phyloP scores from a whole-genome alignment of 64 coral and sea anemone species.

The Exaiptasia diaphana region DNA sequence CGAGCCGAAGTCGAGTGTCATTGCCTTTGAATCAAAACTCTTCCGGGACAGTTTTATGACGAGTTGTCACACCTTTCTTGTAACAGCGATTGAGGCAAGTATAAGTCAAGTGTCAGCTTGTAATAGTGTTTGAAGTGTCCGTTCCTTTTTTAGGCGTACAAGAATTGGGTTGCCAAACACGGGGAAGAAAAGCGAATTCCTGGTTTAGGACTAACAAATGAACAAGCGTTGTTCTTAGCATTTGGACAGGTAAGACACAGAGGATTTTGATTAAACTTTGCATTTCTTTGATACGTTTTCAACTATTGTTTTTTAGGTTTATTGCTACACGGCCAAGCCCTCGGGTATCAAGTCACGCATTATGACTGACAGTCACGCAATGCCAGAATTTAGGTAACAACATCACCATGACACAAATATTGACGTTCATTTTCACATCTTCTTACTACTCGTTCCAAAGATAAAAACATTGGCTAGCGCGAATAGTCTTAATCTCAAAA shows the following conservation, averaged over 20 bases:
- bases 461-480: too few species aligned
- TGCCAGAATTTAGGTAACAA: slow-evolving; percentile 36
- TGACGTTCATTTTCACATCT: too few species aligned
- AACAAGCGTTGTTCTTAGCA: slow-evolving; percentile 33
- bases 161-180: slow-evolving; percentile 43
- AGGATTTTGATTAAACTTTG: neutral
- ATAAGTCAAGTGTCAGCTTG: too few species aligned
- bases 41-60: too few species aligned
- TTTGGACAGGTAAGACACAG: slow-evolving; percentile 39
- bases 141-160: slow-evolving; percentile 35
- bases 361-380: slow-evolving; percentile 14
- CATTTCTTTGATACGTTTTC: too few species aligned
- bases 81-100: too few species aligned
- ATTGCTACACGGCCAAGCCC: neutral
- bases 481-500: too few species aligned
- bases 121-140: too few species aligned
- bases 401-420: neutral
- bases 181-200: slow-evolving; percentile 24
- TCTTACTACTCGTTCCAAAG: too few species aligned
- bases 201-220: slow-evolving; percentile 33
- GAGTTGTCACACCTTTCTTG: too few species aligned
- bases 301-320: neutral
- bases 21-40: too few species aligned
- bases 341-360: neutral
- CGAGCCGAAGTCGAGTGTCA: too few species aligned